A percentile compares a stretch with the other conserved stretches of the same genome.
phyloP scores from a whole-genome alignment of 2,888 invertebrate genomes.

The Actias luna region DNA sequence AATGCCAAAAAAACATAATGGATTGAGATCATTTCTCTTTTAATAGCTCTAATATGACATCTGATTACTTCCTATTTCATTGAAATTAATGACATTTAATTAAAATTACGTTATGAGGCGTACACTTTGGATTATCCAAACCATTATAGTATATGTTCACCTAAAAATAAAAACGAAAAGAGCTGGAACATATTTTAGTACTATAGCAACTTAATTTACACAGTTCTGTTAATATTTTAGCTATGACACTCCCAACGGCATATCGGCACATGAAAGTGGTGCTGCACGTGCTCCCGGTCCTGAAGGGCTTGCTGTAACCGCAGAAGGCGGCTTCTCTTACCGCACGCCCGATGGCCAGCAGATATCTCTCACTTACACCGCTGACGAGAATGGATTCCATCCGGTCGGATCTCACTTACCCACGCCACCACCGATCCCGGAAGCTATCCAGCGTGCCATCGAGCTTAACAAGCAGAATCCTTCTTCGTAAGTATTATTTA shows the following conservation, averaged over 20 bases:
- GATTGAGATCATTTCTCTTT: too few species aligned
- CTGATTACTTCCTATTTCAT: too few species aligned
- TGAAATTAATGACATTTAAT: too few species aligned
- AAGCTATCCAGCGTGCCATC: constrained; percentile 77
- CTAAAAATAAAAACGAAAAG: too few species aligned
- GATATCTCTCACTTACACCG: constrained; percentile 84
- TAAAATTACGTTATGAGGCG: too few species aligned
- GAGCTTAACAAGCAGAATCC: constrained; percentile 66
- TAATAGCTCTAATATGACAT: too few species aligned
- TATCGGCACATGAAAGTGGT: constrained; percentile 82
- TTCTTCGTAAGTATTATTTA: constrained; percentile 46
- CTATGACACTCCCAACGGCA: constrained; percentile 85
- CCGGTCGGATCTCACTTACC: constrained; percentile 83
- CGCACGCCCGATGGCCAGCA: constrained; percentile 85
- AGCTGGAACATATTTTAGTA: too few species aligned
- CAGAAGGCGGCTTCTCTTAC: constrained; percentile 85
- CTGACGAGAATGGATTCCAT: constrained; percentile 88
- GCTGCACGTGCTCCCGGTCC: constrained; percentile 79
- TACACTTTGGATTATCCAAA: too few species aligned
- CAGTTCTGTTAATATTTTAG: constrained; percentile 46
- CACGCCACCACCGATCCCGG: constrained; percentile 83
- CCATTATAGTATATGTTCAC: too few species aligned
- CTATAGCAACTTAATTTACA: not conserved
- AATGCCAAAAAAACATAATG: too few species aligned
- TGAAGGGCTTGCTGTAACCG: constrained; percentile 80